These are phyloP conservation scores for Drosophila tripunctata DNA, from an alignment of 2,888 invertebrate species.

Conservation along the genomic window DNA sequence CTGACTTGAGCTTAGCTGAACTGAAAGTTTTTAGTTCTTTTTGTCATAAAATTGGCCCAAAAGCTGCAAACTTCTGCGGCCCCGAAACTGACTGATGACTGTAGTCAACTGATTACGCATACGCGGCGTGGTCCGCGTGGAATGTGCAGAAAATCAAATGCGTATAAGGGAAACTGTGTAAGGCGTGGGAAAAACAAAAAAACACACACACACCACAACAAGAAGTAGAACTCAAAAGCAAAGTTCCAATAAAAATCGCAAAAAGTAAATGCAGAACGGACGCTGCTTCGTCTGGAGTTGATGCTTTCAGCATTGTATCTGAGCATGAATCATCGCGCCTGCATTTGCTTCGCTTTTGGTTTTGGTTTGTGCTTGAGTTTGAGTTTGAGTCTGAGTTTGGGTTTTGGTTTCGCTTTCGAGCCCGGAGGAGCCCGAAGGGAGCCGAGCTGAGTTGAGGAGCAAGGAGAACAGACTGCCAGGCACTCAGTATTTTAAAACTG, in stretches of 20 bases:
- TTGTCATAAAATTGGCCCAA: conserved; percentile 74
- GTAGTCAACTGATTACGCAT: conserved; percentile 70
- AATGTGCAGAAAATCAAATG: conserved; percentile 63
- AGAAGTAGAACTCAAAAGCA: conserved; percentile 52
- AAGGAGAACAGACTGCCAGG: conserved; percentile 11
- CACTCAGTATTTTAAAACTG: conserved; percentile 50
- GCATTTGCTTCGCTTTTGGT: conserved; percentile 37
- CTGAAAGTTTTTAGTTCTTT: conserved; percentile 27
- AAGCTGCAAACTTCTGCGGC: conserved; percentile 58
- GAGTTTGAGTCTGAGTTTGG: not conserved
- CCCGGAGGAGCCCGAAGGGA: not conserved
- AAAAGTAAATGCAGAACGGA: conserved; percentile 36
- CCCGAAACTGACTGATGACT: conserved; percentile 72
- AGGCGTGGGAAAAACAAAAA: conserved; percentile 76
- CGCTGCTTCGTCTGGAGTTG: conserved; percentile 69
- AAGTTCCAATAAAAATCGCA: conserved; percentile 9
- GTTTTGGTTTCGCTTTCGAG: conserved; percentile 21
- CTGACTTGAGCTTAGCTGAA: conserved; percentile 13
- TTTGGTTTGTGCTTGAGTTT: conserved; percentile 1
- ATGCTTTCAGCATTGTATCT: conserved; percentile 31
- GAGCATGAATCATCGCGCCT: conserved; percentile 68
- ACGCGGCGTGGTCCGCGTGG: conserved; percentile 60
- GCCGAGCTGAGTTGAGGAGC: not conserved
- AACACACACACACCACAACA: no score
- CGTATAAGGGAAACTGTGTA: conserved; percentile 2